Conservation (phyloP, 2,113 vertebrate genomes). For the Marmota flaviventris region DNA sequence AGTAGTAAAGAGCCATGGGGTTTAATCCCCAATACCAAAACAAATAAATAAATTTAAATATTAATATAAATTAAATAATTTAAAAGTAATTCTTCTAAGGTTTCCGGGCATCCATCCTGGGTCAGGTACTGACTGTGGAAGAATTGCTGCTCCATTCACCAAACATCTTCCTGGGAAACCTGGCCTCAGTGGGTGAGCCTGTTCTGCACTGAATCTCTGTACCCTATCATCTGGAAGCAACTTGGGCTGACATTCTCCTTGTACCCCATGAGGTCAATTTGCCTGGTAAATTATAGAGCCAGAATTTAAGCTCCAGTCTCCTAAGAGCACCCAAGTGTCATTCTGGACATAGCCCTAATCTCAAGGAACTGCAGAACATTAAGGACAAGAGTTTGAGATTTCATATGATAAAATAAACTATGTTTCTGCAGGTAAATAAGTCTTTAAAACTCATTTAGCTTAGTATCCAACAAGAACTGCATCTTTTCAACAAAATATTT, state of each 20-base stretch:
- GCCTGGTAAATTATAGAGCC: neutral
- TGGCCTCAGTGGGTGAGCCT: neutral
- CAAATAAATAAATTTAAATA: neutral
- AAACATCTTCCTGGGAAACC: neutral
- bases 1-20: too few species aligned
- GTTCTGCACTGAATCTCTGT: neutral
- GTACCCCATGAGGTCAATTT: neutral
- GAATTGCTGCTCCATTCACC: neutral
- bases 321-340: neutral
- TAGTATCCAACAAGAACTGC: neutral
- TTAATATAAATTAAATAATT: constrained; percentile 40
- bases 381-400: neutral
- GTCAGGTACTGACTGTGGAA: neutral
- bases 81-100: neutral
- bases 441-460: constrained; percentile 27
- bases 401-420: neutral
- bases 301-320: neutral
- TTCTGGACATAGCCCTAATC: neutral
- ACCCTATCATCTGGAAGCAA: neutral
- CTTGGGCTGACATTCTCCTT: neutral
- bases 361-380: neutral
- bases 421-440: neutral
- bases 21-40: too few species aligned
- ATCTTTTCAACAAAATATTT: constrained; percentile 13
- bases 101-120: neutral